phyloP scores from a whole-genome alignment of 2,797 vertebrate species.

The Erpetoichthys calabaricus region DNA sequence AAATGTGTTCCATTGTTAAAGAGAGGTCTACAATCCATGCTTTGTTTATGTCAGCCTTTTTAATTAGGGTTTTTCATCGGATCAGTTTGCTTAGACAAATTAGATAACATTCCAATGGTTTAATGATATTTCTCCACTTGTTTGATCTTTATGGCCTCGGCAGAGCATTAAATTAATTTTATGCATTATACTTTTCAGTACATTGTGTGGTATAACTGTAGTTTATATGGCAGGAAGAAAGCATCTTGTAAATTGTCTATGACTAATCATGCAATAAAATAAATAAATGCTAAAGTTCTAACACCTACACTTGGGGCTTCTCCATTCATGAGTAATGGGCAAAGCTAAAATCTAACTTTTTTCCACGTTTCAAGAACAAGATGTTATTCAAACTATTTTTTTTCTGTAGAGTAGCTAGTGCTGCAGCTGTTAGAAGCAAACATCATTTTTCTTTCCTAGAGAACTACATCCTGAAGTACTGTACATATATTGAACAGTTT shows the following conservation, averaged over 20 bases:
- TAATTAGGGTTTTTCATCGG: constrained; percentile 91
- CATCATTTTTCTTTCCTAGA: no score
- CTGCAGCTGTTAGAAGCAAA: no score
- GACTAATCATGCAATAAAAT: constrained; percentile 22
- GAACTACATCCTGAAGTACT: no score
- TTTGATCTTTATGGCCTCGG: constrained; percentile 89
- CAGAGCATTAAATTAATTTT: constrained; percentile 90
- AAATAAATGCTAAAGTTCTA: constrained; percentile 14
- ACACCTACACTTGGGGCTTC: constrained; percentile 29
- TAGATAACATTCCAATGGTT: constrained; percentile 77
- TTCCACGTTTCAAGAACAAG: no score
- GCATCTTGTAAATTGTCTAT: constrained; percentile 10
- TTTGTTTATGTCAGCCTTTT: constrained; percentile 90
- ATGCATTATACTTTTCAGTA: constrained; percentile 48
- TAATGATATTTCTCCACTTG: constrained; percentile 91
- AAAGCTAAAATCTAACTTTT: constrained; percentile 11
- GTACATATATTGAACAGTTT: no score
- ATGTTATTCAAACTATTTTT: no score
- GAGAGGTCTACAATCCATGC: constrained; percentile 53
- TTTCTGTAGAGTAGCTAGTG: no score
- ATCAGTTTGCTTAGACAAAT: constrained; percentile 98
- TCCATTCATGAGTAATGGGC: constrained; percentile 28
- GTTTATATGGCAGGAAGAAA: constrained; percentile 4
- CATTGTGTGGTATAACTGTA: constrained; percentile 10
- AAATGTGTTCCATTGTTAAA: constrained; percentile 80